Conservation (phyloP, 2,113 vertebrate genomes). For the Periophthalmus modestus region DNA sequence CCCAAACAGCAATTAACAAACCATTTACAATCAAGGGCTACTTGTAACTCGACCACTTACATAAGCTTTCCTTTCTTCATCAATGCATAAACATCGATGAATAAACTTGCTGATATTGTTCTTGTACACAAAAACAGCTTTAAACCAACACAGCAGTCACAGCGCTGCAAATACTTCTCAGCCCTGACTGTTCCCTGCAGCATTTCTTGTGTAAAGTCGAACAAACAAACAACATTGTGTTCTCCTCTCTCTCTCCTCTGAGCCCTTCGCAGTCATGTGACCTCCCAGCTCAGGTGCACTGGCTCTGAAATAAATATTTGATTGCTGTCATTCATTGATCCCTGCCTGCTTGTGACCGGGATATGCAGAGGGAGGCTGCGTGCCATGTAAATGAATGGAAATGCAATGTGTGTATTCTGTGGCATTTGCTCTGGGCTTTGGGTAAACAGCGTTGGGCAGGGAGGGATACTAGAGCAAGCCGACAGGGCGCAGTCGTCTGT, state of each 20-base stretch:
- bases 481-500: conserved; percentile 41
- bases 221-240: conserved; percentile 34
- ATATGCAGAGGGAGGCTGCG: conserved; percentile 53
- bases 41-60: too few species aligned
- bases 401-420: conserved; percentile 66
- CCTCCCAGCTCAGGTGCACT: conserved; percentile 42
- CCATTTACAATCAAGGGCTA: too few species aligned
- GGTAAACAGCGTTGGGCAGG: conserved; percentile 59
- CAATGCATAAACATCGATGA: background rate
- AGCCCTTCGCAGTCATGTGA: conserved; percentile 45
- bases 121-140: conserved; percentile 38
- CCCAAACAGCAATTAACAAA: too few species aligned
- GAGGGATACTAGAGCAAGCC: conserved; percentile 47
- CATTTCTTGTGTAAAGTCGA: conserved; percentile 30
- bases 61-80: background rate
- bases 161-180: conserved; percentile 23
- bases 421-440: conserved; percentile 73
- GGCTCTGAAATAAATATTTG: conserved; percentile 66
- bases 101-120: conserved; percentile 18
- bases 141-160: conserved; percentile 42
- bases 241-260: conserved; percentile 5
- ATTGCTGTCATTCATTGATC: conserved; percentile 72
- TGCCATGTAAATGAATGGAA: conserved; percentile 71
- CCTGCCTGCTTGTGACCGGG: conserved; percentile 60
- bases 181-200: conserved; percentile 15